These are phyloP conservation scores for Limnodromus scolopaceus DNA, from an alignment of 2,797 vertebrate genomes.

Conservation along the genomic window DNA sequence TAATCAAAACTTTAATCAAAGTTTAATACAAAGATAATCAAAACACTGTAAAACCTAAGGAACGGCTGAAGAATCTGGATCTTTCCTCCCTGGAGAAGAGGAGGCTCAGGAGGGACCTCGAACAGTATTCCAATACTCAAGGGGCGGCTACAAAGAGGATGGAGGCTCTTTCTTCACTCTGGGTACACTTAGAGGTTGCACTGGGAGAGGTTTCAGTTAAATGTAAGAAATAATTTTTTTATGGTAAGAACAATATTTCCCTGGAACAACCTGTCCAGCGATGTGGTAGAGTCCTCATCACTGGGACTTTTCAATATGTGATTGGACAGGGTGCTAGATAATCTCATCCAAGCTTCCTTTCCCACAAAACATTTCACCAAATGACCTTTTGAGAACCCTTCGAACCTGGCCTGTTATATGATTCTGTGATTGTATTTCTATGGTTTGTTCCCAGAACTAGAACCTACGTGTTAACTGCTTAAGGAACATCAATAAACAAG, in stretches of 20 bases:
- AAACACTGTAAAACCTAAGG: neutral
- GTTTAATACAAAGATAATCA: neutral
- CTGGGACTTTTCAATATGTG: neutral
- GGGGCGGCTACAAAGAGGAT: rapidly evolving
- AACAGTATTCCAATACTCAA: neutral
- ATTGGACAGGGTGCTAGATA: neutral
- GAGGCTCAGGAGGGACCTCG: neutral
- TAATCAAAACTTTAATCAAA: neutral
- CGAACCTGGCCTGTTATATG: neutral
- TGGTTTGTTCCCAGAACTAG: neutral
- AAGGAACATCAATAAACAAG: neutral
- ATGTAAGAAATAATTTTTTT: neutral
- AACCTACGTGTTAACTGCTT: neutral
- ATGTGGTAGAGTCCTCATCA: rapidly evolving
- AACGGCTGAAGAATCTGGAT: neutral
- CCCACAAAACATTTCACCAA: neutral
- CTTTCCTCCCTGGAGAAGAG: neutral
- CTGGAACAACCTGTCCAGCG: neutral
- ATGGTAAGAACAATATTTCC: neutral
- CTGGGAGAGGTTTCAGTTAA: neutral
- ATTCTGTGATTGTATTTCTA: neutral
- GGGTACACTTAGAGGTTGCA: rapidly evolving
- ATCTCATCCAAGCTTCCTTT: neutral
- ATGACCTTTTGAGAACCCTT: neutral
- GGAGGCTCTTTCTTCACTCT: neutral